Base-by-base conservation (phyloP, 92 coral and sea anemone genomes). In the Bergia sp. region DNA sequence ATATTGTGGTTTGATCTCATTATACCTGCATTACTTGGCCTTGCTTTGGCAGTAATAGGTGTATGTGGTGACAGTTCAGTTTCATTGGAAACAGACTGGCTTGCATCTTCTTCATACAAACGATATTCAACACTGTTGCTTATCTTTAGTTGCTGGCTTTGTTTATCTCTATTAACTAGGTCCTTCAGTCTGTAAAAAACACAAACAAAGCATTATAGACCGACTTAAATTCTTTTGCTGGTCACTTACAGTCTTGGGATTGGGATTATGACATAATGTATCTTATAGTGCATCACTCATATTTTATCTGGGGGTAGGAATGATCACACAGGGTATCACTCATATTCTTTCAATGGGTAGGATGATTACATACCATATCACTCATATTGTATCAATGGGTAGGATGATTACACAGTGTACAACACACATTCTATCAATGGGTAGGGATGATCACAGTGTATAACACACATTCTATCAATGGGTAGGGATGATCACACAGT, bases 171-270 rank as follows among this genome's bases (percentile, higher is more conserved):
- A 20, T 93, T 95, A 49, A 92, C 81, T 10, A 91, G 91, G 53
- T 89, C 94, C 81, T 82, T 93, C 36, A 94, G 89, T 83, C 97
- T 94, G 76, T 1, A 40, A 86, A 75, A 50, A 12, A 3, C 21
- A 47, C 13, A 44, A n/a, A 16, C 45, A 43, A 84, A 40, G 37
- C 72, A 38, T 16, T 29, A 40, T 18, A 76, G 44, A 29, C 29
- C 11, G 0, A 42, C 13, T 75, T 39, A 75, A 37, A 0, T 3
- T 13, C n/a, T 44, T 64, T 5, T 12, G 7, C 53, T 53, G 58
- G 58, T 10, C 16, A 53, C 15, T 53, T 9, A 1, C 15, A 13
- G 6, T 74, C 23, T 37, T 74, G 0, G 9, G 29, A 29, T 29
- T 29, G 29, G 29, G 29, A 29, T 29, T 29, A n/a, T n/a, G 11